phyloP scores from a whole-genome alignment of 2,113 vertebrate species.

The Periophthalmodon schlosseri region DNA sequence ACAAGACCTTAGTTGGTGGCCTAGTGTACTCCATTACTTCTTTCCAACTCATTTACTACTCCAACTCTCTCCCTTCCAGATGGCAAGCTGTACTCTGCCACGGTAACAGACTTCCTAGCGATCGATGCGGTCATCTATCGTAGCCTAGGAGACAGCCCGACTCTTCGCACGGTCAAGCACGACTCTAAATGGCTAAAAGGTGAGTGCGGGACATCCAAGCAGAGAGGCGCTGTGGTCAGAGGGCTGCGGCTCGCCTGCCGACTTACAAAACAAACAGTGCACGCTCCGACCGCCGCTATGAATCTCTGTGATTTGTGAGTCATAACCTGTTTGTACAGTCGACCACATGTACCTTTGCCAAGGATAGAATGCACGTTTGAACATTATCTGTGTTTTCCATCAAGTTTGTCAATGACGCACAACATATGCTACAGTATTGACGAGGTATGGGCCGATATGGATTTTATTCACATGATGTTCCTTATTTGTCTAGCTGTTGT shows the following conservation, averaged over 20 bases:
- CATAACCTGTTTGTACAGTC: not conserved
- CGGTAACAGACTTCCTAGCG: constrained; percentile 97
- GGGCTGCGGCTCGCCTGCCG: constrained; percentile 30
- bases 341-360: not conserved
- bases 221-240: constrained; percentile 14
- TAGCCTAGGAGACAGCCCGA: constrained; percentile 97
- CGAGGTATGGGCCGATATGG: too few species aligned
- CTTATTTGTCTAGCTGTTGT: too few species aligned
- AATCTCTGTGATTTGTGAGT: constrained; percentile 34
- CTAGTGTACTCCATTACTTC: constrained; percentile 35
- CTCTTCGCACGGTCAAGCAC: constrained; percentile 96
- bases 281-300: constrained; percentile 23
- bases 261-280: constrained; percentile 36
- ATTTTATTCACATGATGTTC: not conserved
- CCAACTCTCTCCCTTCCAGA: constrained; percentile 73
- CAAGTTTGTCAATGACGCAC: not conserved
- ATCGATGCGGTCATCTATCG: constrained; percentile 99
- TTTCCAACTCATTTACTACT: constrained; percentile 29
- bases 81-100: constrained; percentile 97
- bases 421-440: not conserved
- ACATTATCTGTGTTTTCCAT: not conserved
- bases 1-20: constrained; percentile 13
- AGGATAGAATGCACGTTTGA: not conserved
- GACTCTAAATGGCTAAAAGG: constrained; percentile 99
- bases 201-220: constrained; percentile 65